Percentiles rank a stretch among this genome's conserved stretches.
Conservation (phyloP, 2,888 invertebrate species). For the Metalampra italica region DNA sequence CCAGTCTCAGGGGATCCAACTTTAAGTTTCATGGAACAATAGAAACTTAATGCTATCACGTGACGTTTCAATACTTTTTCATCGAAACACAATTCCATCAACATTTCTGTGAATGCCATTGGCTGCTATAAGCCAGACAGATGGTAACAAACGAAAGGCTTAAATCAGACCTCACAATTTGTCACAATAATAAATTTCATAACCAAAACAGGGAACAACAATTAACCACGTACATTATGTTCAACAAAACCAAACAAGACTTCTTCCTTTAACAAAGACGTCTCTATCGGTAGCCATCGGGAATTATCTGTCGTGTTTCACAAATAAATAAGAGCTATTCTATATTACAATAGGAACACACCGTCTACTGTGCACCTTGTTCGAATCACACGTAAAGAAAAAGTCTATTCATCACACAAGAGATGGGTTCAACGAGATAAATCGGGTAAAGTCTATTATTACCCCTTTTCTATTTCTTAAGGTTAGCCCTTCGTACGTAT, state of each 20-base stretch:
- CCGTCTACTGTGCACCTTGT: slow-evolving; percentile 41
- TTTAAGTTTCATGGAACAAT: background rate
- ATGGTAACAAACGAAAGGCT: slow-evolving; percentile 59
- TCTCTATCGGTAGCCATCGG: slow-evolving; percentile 68
- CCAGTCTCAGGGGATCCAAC: background rate
- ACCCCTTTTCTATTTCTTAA: slow-evolving; percentile 55
- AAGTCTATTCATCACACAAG: slow-evolving; percentile 68
- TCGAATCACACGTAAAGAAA: slow-evolving; percentile 57
- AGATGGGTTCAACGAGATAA: slow-evolving; percentile 68
- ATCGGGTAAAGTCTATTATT: slow-evolving; percentile 60
- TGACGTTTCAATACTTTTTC: background rate
- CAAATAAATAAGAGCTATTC: slow-evolving; percentile 71
- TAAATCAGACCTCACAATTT: slow-evolving; percentile 65
- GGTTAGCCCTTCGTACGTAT: slow-evolving; percentile 12
- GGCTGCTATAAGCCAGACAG: slow-evolving; percentile 39
- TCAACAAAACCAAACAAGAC: slow-evolving; percentile 61
- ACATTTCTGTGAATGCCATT: slow-evolving; percentile 39
- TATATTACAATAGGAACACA: slow-evolving; percentile 62
- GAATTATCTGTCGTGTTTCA: slow-evolving; percentile 72
- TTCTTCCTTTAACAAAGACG: slow-evolving; percentile 62
- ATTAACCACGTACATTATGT: slow-evolving; percentile 51
- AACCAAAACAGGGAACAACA: slow-evolving; percentile 67
- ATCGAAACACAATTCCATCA: slow-evolving; percentile 24
- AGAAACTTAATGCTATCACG: background rate
- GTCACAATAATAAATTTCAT: slow-evolving; percentile 72